Base-by-base conservation (phyloP, 2,797 vertebrate species). In the Perodicticus potto region DNA sequence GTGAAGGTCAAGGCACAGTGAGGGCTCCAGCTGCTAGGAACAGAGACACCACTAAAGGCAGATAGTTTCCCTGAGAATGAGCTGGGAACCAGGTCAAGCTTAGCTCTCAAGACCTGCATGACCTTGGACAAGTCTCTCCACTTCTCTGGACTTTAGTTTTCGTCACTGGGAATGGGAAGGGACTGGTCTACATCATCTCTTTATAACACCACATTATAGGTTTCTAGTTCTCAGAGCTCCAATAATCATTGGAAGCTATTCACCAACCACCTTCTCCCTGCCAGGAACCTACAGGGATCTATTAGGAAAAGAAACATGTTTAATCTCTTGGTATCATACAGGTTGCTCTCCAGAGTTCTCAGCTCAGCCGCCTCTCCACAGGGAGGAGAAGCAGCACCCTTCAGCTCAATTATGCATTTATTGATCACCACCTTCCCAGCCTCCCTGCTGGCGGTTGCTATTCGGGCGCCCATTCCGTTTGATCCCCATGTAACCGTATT, bases 231-330 rank as follows among this genome's bases (percentile, higher is more conserved):
- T 70, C 37, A 92, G 85, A 65, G 59, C 32, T 70, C 67, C 76
- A 13, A 13, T 25, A 29, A 16, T 55, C 57, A n/a, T 23, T 43
- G 67, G 49, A 29, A 93, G 65, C 77, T 9, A 77, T 69, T 37
- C 93, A 63, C 4, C 37, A 23, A n/a, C 20, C 49, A 5, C 19
- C 11, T 93, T 59, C 81, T 86, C 7, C 78, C 37, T 91, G n/a
- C 74, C 59, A 83, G 85, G 29, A 9, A 87, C 25, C 12, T 61
- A 11, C 12, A 72, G 49, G 61, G 65, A 78, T 55, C 37, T 29
- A 43, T 93, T n/a, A 69, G 59, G 81, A 70, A 78, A 95, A 84
- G 70, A 86, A 86, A 69, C 19, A 10, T 34, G 90, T 88, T 43
- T 5, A 16, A 1, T 57, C 17, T 69, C 40, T 76, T 40, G 29